A percentile compares a stretch with the other conserved stretches of the same genome.
phyloP scores from a whole-genome alignment of 2,113 vertebrate species.

The Machaerirhynchus nigripectus region DNA sequence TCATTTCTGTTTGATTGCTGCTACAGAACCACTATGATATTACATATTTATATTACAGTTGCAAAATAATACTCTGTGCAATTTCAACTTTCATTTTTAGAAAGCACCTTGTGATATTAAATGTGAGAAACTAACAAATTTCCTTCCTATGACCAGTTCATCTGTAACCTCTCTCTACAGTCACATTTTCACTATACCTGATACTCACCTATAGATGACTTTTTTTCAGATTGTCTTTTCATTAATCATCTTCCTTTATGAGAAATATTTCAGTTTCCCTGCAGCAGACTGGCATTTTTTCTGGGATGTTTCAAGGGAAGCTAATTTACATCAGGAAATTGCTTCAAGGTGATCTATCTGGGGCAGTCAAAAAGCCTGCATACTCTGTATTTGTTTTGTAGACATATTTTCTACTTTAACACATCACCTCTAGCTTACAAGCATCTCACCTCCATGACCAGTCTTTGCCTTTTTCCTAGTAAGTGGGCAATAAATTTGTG shows the following conservation, averaged over 20 bases:
- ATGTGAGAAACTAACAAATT: not conserved
- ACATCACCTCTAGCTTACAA: not conserved
- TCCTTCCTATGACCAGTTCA: not conserved
- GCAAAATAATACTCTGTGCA: not conserved
- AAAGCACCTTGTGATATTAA: not conserved
- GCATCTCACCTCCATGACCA: not conserved
- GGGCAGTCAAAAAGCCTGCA: not conserved
- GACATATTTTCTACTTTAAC: not conserved
- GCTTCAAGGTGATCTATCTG: not conserved
- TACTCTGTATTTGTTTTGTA: not conserved
- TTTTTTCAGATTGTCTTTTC: not conserved
- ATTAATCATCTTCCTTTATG: not conserved
- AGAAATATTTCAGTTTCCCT: not conserved
- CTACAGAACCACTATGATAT: not conserved
- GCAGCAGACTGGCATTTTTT: not conserved
- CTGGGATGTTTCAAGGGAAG: constrained; percentile 8
- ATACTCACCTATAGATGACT: not conserved
- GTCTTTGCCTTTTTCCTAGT: not conserved
- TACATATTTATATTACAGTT: not conserved
- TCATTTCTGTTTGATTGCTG: not conserved
- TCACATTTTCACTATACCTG: not conserved
- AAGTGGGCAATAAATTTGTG: not conserved
- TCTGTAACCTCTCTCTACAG: not conserved
- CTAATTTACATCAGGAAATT: constrained; percentile 37
- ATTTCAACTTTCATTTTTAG: not conserved